Base-by-base conservation (phyloP, 92 coral and sea anemone species). In the Ricordea florida region DNA sequence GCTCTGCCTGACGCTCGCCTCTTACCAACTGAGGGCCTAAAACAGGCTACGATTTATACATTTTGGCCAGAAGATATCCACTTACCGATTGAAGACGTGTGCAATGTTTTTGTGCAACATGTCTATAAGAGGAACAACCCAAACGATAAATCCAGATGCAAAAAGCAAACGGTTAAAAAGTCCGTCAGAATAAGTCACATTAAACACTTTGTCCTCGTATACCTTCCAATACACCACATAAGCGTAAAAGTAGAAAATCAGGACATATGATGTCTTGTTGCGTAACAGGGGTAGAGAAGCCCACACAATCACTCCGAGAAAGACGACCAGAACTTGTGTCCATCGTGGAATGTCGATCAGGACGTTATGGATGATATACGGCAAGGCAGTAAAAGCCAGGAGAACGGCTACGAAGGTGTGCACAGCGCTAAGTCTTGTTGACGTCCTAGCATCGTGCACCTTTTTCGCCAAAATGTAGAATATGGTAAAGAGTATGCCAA, bases 151-250 rank as follows among this genome's bases (percentile, higher is more conserved):
- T 7, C 92, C 91, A n/a, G 85, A 72, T 4, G 20, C 60, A 80
- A 72, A 83, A 46, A 87, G 51, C 34, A 65, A 8, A 28, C 56
- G 21, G 43, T 67, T 18, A 49, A 86, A 90, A 0, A 7, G 55
- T 24, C 22, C 14, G 10, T 56, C 62, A 8, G 84, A 38, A 31
- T 66, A 89, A 1, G 44, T 67, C 4, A 84, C 11, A 0, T 80
- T 80, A 15, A 72, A 41, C 11, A 88, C 45, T 10, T 70, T 67
- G 8, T 83, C 83, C 72, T 85, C 76, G 57, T 64, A 92, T 6
- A 93, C 87, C 45, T 75, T 69, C 98, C 92, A 89, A 15, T 85
- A 78, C 6, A 85, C 78, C 10, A 70, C 80, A 44, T 82, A 89
- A 1, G 94, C 84, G 50, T 85, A 93, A 64, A 79, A 38, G 53